These are phyloP conservation scores for Galeopsomyia nigrocyanea DNA, from an alignment of 2,888 invertebrate genomes.

Conservation along the genomic window DNA sequence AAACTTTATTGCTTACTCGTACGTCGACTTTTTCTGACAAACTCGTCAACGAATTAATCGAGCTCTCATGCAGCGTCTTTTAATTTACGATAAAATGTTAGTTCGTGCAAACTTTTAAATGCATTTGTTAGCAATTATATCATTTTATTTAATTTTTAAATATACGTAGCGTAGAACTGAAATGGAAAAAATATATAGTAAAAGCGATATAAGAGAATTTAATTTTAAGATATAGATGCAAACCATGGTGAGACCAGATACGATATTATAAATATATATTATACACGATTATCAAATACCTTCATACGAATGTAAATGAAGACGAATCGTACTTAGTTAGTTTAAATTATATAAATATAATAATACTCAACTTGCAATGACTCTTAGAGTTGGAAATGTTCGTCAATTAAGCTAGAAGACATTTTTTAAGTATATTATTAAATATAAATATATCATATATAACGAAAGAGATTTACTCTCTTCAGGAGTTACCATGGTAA, in stretches of 20 bases:
- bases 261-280: conserved; percentile 20
- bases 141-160: neutral
- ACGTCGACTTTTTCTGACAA: no score
- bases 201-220: conserved; percentile 1
- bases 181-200: neutral
- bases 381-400: conserved; percentile 10
- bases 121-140: conserved; percentile 4
- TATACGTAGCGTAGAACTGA: neutral
- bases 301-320: neutral
- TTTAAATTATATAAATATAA: conserved; percentile 38
- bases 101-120: conserved; percentile 3
- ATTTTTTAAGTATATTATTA: conserved; percentile 18
- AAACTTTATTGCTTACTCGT: no score
- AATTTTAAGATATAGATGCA: conserved; percentile 13
- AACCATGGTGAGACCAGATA: conserved; percentile 5
- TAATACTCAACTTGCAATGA: conserved; percentile 35
- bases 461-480: conserved; percentile 26
- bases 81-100: neutral
- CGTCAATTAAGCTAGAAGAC: conserved; percentile 9
- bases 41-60: no score
- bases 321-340: conserved; percentile 6
- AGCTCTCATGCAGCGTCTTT: no score
- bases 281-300: conserved; percentile 1
- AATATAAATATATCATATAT: conserved; percentile 27
- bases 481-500: conserved; percentile 49